phyloP scores from a whole-genome alignment of 2,113 vertebrate species.

The Cololabis saira region DNA sequence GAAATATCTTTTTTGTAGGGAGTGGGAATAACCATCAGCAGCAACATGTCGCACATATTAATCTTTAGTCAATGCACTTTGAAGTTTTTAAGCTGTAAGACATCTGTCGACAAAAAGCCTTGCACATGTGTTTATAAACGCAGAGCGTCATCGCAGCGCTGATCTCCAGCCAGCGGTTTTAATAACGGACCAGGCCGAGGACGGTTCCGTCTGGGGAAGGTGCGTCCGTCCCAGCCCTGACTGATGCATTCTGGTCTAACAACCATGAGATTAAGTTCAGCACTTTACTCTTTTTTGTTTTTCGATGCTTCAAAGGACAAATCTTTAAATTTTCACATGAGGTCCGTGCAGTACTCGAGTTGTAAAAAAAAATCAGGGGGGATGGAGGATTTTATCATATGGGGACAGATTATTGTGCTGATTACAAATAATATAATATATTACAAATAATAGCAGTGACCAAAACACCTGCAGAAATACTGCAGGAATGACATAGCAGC shows the following conservation, averaged over 20 bases:
- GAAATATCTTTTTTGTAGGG: neutral
- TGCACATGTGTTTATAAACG: conserved; percentile 5
- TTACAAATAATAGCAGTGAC: too few species aligned
- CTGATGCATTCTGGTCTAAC: conserved; percentile 23
- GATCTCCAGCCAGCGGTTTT: conserved; percentile 31
- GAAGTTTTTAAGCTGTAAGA: conserved; percentile 8
- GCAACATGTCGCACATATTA: neutral
- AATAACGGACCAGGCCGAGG: conserved; percentile 34
- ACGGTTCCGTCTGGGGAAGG: conserved; percentile 20
- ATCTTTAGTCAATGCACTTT: conserved; percentile 1
- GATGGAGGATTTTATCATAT: too few species aligned
- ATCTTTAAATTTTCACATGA: conserved; percentile 22
- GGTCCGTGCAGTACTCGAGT: too few species aligned
- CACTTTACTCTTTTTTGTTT: conserved; percentile 5
- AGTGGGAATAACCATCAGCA: neutral
- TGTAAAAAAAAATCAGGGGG: too few species aligned
- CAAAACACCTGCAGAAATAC: too few species aligned
- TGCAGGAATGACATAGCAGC: too few species aligned
- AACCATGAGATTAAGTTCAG: conserved; percentile 29
- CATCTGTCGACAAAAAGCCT: conserved; percentile 12
- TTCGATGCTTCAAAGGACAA: conserved; percentile 21
- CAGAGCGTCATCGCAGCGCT: conserved; percentile 27
- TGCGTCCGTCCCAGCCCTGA: conserved; percentile 9
- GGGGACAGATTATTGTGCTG: too few species aligned
- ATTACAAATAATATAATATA: too few species aligned